Conservation (phyloP, 2,888 invertebrate species). For the Esperia sulphurella region DNA sequence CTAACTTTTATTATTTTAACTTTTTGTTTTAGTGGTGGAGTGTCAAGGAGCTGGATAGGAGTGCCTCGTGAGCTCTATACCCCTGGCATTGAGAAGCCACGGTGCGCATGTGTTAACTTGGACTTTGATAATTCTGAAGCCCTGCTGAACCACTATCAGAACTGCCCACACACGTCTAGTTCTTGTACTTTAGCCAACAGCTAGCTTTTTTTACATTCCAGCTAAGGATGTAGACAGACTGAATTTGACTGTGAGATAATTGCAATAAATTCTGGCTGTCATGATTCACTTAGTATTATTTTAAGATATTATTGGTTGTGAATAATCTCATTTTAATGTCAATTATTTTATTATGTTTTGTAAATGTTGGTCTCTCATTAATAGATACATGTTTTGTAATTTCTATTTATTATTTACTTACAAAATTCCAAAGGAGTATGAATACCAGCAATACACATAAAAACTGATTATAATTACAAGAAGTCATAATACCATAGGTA, state of each 20-base stretch:
- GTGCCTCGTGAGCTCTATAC: conserved; percentile 91
- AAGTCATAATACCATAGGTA: conserved; percentile 34
- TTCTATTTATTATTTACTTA: neutral
- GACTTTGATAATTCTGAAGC: conserved; percentile 61
- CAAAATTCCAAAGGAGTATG: neutral
- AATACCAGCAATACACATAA: neutral
- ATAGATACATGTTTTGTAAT: too few relatives aligned
- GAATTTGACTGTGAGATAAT: too few relatives aligned
- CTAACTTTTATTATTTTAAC: too few relatives aligned
- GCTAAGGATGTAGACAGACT: too few relatives aligned
- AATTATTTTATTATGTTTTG: too few relatives aligned
- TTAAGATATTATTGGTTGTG: too few relatives aligned
- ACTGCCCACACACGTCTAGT: conserved; percentile 77
- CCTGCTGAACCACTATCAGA: conserved; percentile 82
- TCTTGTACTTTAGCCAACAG: conserved; percentile 57
- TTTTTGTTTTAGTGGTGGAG: conserved; percentile 87
- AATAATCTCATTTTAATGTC: too few relatives aligned
- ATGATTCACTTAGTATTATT: too few relatives aligned
- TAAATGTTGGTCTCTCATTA: too few relatives aligned
- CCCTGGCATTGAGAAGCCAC: conserved; percentile 81
- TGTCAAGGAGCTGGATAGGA: conserved; percentile 92
- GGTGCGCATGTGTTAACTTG: conserved; percentile 90
- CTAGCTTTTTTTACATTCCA: too few relatives aligned
- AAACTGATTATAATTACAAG: conserved; percentile 5
- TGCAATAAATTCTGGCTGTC: too few relatives aligned